Evolutionary conservation across 1,140 invertebrate species (phyloP).

Genomic region (Nasonia giraulti): DNA sequence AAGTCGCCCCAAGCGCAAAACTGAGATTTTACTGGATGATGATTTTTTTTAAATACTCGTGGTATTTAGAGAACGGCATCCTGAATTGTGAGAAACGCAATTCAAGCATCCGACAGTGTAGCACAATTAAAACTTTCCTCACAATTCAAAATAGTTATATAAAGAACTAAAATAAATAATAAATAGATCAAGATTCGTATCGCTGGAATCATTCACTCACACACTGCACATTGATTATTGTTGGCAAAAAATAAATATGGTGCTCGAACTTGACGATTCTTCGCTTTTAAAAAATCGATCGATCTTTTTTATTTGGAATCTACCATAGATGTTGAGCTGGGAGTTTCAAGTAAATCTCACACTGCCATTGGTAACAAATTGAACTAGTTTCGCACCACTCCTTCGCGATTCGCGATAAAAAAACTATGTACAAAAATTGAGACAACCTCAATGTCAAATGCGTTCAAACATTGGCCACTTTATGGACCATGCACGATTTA

Average conservation of each 20-base stretch:
- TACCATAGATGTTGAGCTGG: conserved; percentile 43
- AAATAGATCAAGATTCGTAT: conserved; percentile 69
- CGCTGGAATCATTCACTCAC: conserved; percentile 65
- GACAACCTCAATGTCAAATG: conserved; percentile 61
- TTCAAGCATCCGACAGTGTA: conserved; percentile 40
- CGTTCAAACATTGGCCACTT: conserved; percentile 55
- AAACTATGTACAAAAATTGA: conserved; percentile 64
- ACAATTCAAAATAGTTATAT: conserved; percentile 50
- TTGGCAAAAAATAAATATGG: conserved; percentile 63
- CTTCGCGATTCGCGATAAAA: conserved; percentile 59
- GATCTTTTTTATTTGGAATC: conserved; percentile 41
- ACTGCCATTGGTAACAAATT: conserved; percentile 68
- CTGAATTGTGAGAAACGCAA: conserved; percentile 42
- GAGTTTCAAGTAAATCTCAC: conserved; percentile 56
- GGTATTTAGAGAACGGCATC: conserved; percentile 52
- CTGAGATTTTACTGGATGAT: conserved; percentile 66
- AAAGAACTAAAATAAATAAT: conserved; percentile 72
- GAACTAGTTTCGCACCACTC: conserved; percentile 67
- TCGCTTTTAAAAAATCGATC: conserved; percentile 44
- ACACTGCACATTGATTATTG: conserved; percentile 53
- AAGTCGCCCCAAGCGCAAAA: conserved; percentile 61
- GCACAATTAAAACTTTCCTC: conserved; percentile 22
- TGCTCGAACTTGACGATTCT: conserved; percentile 54
- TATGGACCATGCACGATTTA: conserved; percentile 53
- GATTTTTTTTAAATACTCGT: conserved; percentile 66